Percentiles rank a stretch among this genome's conserved stretches.
Conservation (phyloP, 2,113 vertebrate species). For the Pelmatolapia mariae region DNA sequence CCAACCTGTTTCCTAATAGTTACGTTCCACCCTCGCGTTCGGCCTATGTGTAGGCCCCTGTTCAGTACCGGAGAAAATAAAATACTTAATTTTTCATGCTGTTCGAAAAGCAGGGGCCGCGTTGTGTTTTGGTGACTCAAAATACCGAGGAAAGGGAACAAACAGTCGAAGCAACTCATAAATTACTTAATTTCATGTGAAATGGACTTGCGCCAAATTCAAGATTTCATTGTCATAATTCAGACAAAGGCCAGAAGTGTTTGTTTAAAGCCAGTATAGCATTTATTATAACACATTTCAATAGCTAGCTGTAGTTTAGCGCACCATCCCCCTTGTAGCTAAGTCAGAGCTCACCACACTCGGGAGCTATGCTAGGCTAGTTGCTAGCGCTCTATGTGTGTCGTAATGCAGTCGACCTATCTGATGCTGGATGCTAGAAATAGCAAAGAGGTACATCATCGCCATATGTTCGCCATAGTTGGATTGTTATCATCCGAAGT, state of each 20-base stretch:
- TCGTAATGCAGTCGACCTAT: slow-evolving; percentile 2
- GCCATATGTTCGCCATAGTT: not conserved
- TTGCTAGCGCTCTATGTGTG: slow-evolving; percentile 43
- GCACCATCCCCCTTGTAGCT: not conserved
- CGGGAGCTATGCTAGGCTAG: slow-evolving; percentile 32
- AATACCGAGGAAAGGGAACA: not conserved
- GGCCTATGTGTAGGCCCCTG: not conserved
- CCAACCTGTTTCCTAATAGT: fast-evolving
- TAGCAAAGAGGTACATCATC: not conserved
- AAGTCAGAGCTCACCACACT: not conserved
- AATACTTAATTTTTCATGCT: not conserved
- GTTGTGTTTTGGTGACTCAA: slow-evolving; percentile 33
- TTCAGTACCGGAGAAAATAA: not conserved
- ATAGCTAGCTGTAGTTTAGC: not conserved
- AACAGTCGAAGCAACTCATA: not conserved
- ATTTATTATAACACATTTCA: not conserved
- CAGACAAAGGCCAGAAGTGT: fast-evolving
- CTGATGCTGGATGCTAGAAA: not conserved
- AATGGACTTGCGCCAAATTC: not conserved
- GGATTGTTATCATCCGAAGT: not conserved
- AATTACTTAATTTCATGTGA: not conserved
- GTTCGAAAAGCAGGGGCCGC: slow-evolving; percentile 8
- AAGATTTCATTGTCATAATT: not conserved
- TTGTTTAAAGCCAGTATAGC: fast-evolving
- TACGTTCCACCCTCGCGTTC: not conserved